phyloP scores from a whole-genome alignment of 2,113 vertebrate genomes.

The Stegastes partitus region DNA sequence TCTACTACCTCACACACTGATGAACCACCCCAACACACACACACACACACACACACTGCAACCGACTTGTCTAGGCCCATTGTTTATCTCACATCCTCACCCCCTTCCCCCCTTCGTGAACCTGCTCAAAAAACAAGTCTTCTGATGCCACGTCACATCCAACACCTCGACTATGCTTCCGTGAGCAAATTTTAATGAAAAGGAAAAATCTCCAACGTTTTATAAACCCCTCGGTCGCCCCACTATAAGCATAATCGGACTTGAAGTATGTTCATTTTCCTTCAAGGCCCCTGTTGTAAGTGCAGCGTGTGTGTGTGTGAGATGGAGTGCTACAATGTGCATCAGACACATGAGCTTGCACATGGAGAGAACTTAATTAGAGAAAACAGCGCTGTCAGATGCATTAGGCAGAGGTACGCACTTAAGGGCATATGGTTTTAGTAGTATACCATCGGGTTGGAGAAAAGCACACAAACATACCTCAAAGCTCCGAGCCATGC shows the following conservation, averaged over 20 bases:
- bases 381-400: slow-evolving; percentile 88
- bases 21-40: slow-evolving; percentile 15
- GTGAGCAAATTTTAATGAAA: slow-evolving; percentile 44
- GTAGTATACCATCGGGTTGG: slow-evolving; percentile 81
- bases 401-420: slow-evolving; percentile 84
- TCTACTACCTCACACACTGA: slow-evolving; percentile 14
- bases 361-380: slow-evolving; percentile 85
- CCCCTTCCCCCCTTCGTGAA: slow-evolving; percentile 11
- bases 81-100: slow-evolving; percentile 43
- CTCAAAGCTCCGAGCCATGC: slow-evolving; percentile 83
- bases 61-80: slow-evolving; percentile 12
- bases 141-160: slow-evolving; percentile 28
- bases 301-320: slow-evolving; percentile 56
- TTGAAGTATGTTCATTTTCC: slow-evolving; percentile 74
- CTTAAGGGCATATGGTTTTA: slow-evolving; percentile 89
- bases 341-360: slow-evolving; percentile 76
- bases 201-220: slow-evolving; percentile 38
- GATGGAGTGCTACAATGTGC: slow-evolving; percentile 77
- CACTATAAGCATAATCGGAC: slow-evolving; percentile 62
- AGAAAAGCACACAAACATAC: slow-evolving; percentile 83
- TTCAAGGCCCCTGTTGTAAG: slow-evolving; percentile 67
- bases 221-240: slow-evolving; percentile 41
- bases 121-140: slow-evolving; percentile 24
- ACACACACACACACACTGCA: background rate
- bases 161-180: slow-evolving; percentile 18